phyloP scores from a whole-genome alignment of 2,797 vertebrate genomes.

The Melanitta fusca region DNA sequence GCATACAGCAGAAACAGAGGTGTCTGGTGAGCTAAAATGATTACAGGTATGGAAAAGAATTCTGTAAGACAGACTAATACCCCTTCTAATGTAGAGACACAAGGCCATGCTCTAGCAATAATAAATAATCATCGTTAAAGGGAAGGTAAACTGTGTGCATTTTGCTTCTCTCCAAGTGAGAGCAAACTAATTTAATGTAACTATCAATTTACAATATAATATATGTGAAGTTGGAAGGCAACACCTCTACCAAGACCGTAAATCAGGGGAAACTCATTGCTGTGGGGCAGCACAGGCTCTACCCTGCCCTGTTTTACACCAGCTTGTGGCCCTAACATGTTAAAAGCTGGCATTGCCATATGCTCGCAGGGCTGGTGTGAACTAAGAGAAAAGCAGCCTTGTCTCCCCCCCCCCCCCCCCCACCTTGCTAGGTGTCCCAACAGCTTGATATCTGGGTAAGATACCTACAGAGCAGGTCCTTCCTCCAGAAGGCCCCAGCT shows the following conservation, averaged over 20 bases:
- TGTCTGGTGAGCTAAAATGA: conserved; percentile 13
- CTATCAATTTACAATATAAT: not conserved
- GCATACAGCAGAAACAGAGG: conserved; percentile 26
- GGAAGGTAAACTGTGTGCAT: not conserved
- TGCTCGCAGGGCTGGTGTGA: not conserved
- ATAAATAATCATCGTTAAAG: not conserved
- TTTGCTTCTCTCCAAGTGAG: not conserved
- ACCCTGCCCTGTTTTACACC: not conserved
- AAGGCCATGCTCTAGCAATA: not conserved
- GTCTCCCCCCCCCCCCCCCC: too few relatives aligned
- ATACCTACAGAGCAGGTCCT: too few relatives aligned
- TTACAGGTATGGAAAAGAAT: conserved; percentile 6
- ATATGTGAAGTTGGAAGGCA: not conserved
- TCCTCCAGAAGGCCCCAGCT: not conserved
- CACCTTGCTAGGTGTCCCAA: rapidly evolving
- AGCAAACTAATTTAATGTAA: not conserved
- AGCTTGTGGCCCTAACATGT: not conserved
- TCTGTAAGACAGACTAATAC: not conserved
- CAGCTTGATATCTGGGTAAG: not conserved
- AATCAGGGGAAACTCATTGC: rapidly evolving
- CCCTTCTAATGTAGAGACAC: not conserved
- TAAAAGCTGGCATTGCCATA: not conserved
- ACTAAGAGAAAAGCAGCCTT: not conserved
- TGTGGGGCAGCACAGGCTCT: not conserved
- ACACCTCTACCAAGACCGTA: not conserved